Evolutionary conservation across 2,113 vertebrate genomes (phyloP), one percentile per base, ranked within the genome.

Genomic region (Apaloderma vittatum): DNA sequence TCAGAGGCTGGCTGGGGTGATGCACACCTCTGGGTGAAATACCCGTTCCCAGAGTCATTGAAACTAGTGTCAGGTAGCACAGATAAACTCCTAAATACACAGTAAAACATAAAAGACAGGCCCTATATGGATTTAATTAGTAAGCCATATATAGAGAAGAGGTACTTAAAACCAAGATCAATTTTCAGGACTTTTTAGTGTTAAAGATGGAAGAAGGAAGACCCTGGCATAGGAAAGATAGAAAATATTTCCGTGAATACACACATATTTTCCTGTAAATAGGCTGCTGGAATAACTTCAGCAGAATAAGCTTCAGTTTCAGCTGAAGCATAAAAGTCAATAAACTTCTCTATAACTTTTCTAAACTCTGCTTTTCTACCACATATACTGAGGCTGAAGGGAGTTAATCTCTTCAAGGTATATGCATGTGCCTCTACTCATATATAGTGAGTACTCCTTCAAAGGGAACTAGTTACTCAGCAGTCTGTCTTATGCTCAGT

Each of bases 301-400:
- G 45, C 32, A 89, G 70, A 89, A 93, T 15, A 91, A 80, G 9
- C 43, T 80, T 92, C 72, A 74, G 43, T 89, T 96, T 81, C 61
- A 93, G 16, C 17, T 57, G 49, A 75, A 87, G 76, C 88, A 72
- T 57, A 40, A 85, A 90, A 92, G 54, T 65, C 54, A 52, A 65
- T 89, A 66, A 75, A 72, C 36, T 62, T 55, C 29, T 70, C 67
- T 61, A 29, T 52, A 91, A 93, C 92, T 68, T 93, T 91, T 82
- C 65, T 43, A 81, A 91, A 72, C 76, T 81, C 85, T 74, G 46
- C 59, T 92, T 80, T 89, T 94, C 61, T 79, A 23, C 37, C 62
- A 84, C 36, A 68, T n/a, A 49, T 11, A 29, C 10, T 23, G 62
- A 91, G 37, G 22, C 52, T 73, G 49, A 81, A 85, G 70, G 14